Conservation (phyloP, 2,113 vertebrate genomes). For the Ceuthmochares aereus region DNA sequence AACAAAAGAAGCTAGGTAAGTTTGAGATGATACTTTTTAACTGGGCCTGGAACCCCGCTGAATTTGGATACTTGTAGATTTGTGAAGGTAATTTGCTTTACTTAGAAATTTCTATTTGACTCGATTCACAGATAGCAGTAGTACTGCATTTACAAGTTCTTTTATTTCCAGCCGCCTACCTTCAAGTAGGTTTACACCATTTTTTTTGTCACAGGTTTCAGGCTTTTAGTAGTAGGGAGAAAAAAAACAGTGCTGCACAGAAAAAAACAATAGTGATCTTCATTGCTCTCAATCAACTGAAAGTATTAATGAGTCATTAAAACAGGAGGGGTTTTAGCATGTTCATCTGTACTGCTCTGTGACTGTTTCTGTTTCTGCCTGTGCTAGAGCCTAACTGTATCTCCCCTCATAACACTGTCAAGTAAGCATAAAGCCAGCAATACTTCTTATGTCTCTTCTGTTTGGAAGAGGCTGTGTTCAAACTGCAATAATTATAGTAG, state of each 20-base stretch:
- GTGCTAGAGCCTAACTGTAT: fast-evolving
- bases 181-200: fast-evolving
- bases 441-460: neutral
- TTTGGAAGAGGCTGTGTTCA: neutral
- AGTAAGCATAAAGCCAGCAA: neutral
- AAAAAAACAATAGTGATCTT: fast-evolving
- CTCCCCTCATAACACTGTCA: neutral
- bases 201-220: neutral
- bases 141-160: fast-evolving
- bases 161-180: neutral
- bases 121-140: neutral
- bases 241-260: neutral
- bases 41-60: fast-evolving
- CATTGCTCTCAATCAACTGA: fast-evolving
- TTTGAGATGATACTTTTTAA: neutral
- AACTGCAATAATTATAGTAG: neutral
- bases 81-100: neutral
- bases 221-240: neutral
- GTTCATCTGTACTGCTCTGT: neutral
- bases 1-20: neutral
- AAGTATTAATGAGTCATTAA: neutral
- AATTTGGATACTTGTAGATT: neutral
- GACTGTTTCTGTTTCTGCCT: neutral
- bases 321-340: neutral
- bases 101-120: neutral